These are phyloP conservation scores for Diadegma fenestrale DNA, from an alignment of 2,888 invertebrate genomes.

Conservation along the genomic window DNA sequence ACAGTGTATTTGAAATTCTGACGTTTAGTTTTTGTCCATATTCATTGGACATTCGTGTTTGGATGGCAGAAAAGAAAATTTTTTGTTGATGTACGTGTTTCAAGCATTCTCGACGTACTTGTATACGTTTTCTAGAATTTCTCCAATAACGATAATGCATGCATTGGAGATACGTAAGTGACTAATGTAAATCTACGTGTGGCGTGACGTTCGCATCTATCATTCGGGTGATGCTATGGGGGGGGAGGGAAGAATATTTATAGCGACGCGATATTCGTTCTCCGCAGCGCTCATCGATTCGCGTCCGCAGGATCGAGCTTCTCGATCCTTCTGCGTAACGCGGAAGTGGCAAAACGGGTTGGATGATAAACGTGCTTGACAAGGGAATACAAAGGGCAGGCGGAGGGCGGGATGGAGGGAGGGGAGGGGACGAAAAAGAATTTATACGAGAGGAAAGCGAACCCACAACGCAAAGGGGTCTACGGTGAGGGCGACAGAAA, in stretches of 20 bases:
- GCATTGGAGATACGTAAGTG: constrained; percentile 20
- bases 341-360: constrained; percentile 59
- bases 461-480: constrained; percentile 51
- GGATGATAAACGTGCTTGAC: constrained; percentile 64
- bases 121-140: neutral
- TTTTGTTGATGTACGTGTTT: neutral
- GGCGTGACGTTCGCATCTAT: constrained; percentile 62
- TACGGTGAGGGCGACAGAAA: constrained; percentile 39
- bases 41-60: neutral
- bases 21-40: neutral
- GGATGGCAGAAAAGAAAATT: neutral
- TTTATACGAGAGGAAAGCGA: constrained; percentile 43
- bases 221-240: constrained; percentile 56
- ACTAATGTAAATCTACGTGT: constrained; percentile 42
- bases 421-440: neutral
- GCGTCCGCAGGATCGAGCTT: constrained; percentile 3
- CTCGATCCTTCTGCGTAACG: constrained; percentile 32
- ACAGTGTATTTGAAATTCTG: neutral
- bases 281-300: constrained; percentile 27
- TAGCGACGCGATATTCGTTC: constrained; percentile 52
- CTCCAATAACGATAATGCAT: constrained; percentile 15
- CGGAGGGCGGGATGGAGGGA: neutral
- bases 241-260: constrained; percentile 54
- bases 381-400: neutral
- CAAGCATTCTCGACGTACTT: constrained; percentile 3